Base-by-base conservation (phyloP, 37 sponge, comb jelly and placozoan species). In the Axinella damicornis region DNA sequence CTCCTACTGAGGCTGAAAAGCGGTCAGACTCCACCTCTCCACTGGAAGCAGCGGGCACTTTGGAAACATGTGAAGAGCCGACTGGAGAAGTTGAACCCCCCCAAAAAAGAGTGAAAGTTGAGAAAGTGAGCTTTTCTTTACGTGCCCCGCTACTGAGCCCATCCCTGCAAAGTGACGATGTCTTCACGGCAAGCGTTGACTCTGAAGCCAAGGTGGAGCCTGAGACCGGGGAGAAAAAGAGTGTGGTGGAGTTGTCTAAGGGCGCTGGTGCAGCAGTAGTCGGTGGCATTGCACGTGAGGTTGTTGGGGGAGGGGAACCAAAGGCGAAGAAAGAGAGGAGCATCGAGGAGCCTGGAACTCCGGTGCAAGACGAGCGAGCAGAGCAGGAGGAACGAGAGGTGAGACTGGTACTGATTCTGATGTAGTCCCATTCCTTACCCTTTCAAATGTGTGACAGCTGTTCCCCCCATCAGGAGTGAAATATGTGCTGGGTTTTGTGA, bases 61-160 rank as follows among this genome's bases (percentile, higher is more conserved):
- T 61, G n/a, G 62, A 61, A 22, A 61, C 62, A 5, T 5, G 4
- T 12, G 62, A 61, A 25, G 25, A 61, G 14, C 12, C 62, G 12
- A 61, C 62, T 22, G 62, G 62, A 22, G 62, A 61, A 61, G 62
- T 61, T 22, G 62, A 61, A 22, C 46, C 46, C n/a, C n/a, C n/a
- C n/a, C n/a, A n/a, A 46, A 46, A 9, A 12, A 4, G 6, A 9
- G 46, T 46, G 9, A 22, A 25, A 61, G 25, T 22, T 61, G 62
- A 5, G 9, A 22, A 25, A 61, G 25, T 22, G 4, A 14, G 13
- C n/a, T 4, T 61, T 22, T 25, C 62, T 27, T 61, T 25, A 14
- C 13, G 25, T 12, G 13, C 62, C 62, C 14, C 62, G 25, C 25
- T 27, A 25, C 62, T 22, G 25, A 5, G 25, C 62, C 62, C n/a